Conservation (phyloP, 2,797 vertebrate species). For the Leuciscus waleckii region DNA sequence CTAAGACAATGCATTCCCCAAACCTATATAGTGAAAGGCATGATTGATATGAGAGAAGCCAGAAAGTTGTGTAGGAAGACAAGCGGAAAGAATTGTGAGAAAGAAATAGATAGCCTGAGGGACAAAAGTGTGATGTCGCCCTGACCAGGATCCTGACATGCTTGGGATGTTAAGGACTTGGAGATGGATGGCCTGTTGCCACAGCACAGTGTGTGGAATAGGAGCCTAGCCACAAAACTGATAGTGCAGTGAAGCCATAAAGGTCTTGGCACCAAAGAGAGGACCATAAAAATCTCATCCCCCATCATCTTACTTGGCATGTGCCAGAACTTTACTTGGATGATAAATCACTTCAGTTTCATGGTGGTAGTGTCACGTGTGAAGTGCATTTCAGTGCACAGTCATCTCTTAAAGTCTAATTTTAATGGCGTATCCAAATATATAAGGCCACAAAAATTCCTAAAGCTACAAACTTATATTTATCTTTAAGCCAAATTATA, state of each 20-base stretch:
- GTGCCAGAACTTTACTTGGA: conserved; percentile 68
- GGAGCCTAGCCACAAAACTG: conserved; percentile 57
- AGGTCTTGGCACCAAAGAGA: conserved; percentile 66
- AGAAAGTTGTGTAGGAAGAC: conserved; percentile 71
- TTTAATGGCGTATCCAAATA: conserved; percentile 59
- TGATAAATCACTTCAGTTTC: conserved; percentile 75
- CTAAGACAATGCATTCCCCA: conserved; percentile 78
- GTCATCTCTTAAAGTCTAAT: conserved; percentile 63
- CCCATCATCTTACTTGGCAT: conserved; percentile 64
- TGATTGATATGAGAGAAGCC: conserved; percentile 78
- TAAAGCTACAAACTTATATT: conserved; percentile 55
- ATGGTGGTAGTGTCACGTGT: conserved; percentile 58
- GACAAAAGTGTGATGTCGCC: conserved; percentile 37
- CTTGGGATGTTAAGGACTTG: conserved; percentile 30
- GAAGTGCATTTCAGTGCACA: conserved; percentile 61
- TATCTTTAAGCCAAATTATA: conserved; percentile 43
- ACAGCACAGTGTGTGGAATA: conserved; percentile 47
- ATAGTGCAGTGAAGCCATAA: conserved; percentile 65
- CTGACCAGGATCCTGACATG: conserved; percentile 38
- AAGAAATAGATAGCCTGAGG: conserved; percentile 47
- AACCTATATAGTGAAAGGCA: conserved; percentile 68
- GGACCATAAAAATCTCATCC: conserved; percentile 59
- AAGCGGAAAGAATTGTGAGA: conserved; percentile 33
- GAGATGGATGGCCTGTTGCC: conserved; percentile 38
- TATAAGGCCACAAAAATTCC: conserved; percentile 46